phyloP scores from a whole-genome alignment of 1,140 invertebrate genomes.

The Brachystomella parvula region DNA sequence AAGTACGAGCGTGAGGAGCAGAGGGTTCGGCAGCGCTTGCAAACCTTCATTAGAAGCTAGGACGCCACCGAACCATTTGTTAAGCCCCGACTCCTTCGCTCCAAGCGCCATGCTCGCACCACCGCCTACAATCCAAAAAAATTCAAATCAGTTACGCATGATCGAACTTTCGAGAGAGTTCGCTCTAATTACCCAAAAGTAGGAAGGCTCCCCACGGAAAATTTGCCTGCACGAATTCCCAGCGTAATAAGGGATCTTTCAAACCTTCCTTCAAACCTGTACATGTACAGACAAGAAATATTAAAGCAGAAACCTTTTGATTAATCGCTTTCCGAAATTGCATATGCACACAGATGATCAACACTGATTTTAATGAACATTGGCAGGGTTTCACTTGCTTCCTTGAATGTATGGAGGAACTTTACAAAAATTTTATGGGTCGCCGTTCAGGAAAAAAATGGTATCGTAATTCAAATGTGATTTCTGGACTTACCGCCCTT shows the following conservation, averaged over 20 bases:
- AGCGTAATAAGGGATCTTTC: constrained; percentile 56
- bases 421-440: too few relatives aligned
- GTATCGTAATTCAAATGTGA: too few relatives aligned
- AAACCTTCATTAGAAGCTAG: constrained; percentile 42
- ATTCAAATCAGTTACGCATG: constrained; percentile 3
- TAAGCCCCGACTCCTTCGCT: constrained; percentile 67
- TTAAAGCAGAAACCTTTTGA: too few relatives aligned
- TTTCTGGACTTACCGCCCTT: constrained; percentile 17
- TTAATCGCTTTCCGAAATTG: too few relatives aligned
- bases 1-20: constrained; percentile 43
- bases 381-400: too few relatives aligned
- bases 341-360: too few relatives aligned
- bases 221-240: constrained; percentile 65
- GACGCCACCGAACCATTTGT: constrained; percentile 59
- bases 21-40: constrained; percentile 36
- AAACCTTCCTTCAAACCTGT: constrained; percentile 30
- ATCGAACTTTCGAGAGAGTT: background rate
- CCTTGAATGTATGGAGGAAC: too few relatives aligned
- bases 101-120: constrained; percentile 81
- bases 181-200: constrained; percentile 22
- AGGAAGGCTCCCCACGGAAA: constrained; percentile 59
- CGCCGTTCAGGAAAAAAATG: too few relatives aligned
- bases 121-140: constrained; percentile 50
- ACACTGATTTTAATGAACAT: too few relatives aligned
- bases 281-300: background rate